Percentiles rank a stretch among this genome's conserved stretches.
Evolutionary conservation across 2,888 invertebrate genomes (phyloP).

Genomic region (Hirudinaria manillensis): DNA sequence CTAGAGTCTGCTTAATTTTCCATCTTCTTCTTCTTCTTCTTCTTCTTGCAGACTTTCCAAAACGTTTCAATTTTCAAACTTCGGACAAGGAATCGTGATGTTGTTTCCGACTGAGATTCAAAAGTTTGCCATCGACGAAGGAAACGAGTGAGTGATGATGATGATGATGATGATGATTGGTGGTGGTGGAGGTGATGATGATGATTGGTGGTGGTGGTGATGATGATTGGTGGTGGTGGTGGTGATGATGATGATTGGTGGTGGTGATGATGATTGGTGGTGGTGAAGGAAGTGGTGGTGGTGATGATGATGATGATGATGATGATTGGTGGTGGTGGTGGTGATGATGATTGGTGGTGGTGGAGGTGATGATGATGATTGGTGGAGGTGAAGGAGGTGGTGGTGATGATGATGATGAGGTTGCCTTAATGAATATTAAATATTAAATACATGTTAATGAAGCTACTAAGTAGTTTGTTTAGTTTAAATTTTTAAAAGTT

Average conservation of each 20-base stretch:
- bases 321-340: too few relatives aligned
- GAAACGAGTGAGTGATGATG: conserved; percentile 3
- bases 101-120: conserved; percentile 8
- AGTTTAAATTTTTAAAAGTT: too few relatives aligned
- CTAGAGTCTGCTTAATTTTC: too few relatives aligned
- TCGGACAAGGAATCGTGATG: not conserved
- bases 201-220: not conserved
- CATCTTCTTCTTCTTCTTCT: too few relatives aligned
- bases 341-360: too few relatives aligned
- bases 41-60: not conserved
- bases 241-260: conserved; percentile 17
- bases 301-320: conserved; percentile 2
- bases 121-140: conserved; percentile 10
- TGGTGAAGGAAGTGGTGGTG: not conserved
- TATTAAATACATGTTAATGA: too few relatives aligned
- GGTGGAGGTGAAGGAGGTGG: too few relatives aligned
- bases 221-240: not conserved
- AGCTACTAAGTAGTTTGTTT: too few relatives aligned
- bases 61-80: not conserved
- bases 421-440: too few relatives aligned
- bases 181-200: not conserved
- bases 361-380: too few relatives aligned
- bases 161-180: not conserved
- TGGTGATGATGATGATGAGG: too few relatives aligned
- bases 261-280: too few relatives aligned